phyloP scores from a whole-genome alignment of 2,797 vertebrate genomes.

The Dicrostonyx torquatus region DNA sequence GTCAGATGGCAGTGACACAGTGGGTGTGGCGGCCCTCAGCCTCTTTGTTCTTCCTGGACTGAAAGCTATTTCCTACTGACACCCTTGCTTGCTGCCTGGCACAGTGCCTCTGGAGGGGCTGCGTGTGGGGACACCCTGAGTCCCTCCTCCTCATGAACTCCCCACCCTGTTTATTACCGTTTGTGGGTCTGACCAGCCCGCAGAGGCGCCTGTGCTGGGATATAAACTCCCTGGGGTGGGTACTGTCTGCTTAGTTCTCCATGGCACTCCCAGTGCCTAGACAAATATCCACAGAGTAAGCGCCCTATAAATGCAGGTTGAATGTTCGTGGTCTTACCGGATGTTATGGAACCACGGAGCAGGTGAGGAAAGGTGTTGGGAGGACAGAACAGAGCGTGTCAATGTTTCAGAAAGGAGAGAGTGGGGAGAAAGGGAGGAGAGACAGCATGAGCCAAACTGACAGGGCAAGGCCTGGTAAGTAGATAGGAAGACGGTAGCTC shows the following conservation, averaged over 20 bases:
- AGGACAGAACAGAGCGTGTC: not conserved
- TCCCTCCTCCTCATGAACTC: accelerated
- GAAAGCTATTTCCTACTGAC: accelerated
- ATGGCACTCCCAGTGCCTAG: not conserved
- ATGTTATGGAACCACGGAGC: not conserved
- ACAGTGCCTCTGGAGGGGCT: not conserved
- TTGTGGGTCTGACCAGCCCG: not conserved
- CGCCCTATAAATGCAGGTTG: not conserved
- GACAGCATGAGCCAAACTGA: not conserved
- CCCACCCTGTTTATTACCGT: not conserved
- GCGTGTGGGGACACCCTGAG: not conserved
- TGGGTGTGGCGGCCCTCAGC: not conserved
- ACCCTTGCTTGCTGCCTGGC: not conserved
- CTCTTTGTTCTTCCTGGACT: not conserved
- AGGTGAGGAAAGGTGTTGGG: not conserved
- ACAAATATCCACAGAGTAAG: accelerated
- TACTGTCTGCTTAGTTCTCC: not conserved
- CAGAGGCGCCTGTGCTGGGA: not conserved
- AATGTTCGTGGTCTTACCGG: accelerated
- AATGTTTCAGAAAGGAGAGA: not conserved
- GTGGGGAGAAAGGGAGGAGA: not conserved
- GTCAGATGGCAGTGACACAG: not conserved
- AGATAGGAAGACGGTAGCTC: not conserved
- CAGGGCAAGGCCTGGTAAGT: not conserved
- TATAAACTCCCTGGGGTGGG: not conserved